Conservation (phyloP, 2,888 invertebrate genomes). For the Harpalus rufipes region DNA sequence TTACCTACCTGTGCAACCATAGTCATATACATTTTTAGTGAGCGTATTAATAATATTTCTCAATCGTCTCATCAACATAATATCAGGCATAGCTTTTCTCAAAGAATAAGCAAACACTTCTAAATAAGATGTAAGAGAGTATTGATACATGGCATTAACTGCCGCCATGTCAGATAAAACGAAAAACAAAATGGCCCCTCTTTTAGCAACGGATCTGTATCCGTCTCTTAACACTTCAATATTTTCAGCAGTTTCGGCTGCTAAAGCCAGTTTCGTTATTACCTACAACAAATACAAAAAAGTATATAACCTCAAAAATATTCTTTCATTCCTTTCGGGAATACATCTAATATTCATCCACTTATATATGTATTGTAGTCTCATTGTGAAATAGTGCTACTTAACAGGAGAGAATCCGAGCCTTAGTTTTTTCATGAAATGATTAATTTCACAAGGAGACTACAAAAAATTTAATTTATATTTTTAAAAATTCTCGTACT, state of each 20-base stretch:
- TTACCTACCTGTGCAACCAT: conserved; percentile 88
- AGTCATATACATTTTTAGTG: conserved; percentile 93
- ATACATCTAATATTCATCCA: no score
- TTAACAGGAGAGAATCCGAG: no score
- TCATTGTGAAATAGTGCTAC: no score
- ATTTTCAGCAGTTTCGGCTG: conserved; percentile 86
- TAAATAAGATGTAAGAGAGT: conserved; percentile 90
- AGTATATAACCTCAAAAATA: no score
- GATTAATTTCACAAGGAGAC: no score
- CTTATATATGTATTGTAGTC: no score
- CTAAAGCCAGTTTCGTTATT: conserved; percentile 87
- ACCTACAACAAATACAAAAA: conserved; percentile 76
- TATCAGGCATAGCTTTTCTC: conserved; percentile 90
- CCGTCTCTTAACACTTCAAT: conserved; percentile 91
- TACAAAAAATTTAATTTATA: no score
- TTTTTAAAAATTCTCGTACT: conserved; percentile 76
- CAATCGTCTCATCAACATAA: conserved; percentile 85
- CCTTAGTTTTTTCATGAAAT: no score
- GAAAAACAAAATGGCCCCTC: conserved; percentile 94
- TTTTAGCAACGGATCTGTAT: conserved; percentile 90
- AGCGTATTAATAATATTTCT: conserved; percentile 90
- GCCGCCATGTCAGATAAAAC: conserved; percentile 93
- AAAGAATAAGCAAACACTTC: conserved; percentile 91
- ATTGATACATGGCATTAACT: conserved; percentile 95
- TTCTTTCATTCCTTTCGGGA: no score